phyloP scores from a whole-genome alignment of 2,113 vertebrate species.

The Aptenodytes forsteri region DNA sequence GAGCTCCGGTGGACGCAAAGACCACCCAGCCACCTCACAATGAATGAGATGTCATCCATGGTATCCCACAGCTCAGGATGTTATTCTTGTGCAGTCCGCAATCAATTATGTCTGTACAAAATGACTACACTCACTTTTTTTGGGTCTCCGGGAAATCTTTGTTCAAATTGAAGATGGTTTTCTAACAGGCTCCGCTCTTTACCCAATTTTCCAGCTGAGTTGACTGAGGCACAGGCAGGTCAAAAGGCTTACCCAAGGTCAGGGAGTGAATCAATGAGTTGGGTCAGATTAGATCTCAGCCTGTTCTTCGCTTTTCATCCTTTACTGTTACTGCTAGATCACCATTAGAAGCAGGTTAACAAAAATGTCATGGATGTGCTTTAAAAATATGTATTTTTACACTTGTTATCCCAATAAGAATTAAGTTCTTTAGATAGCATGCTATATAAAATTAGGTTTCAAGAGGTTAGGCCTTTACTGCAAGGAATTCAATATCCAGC shows the following conservation, averaged over 20 bases:
- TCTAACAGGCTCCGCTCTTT: slow-evolving; percentile 66
- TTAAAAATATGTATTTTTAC: slow-evolving; percentile 52
- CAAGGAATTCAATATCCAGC: slow-evolving; percentile 31
- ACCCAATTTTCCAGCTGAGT: slow-evolving; percentile 77
- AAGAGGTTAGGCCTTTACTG: slow-evolving; percentile 43
- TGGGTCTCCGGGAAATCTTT: slow-evolving; percentile 59
- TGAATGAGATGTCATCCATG: slow-evolving; percentile 62
- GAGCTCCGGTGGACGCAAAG: not conserved
- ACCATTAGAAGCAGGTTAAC: slow-evolving; percentile 42
- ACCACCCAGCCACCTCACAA: slow-evolving; percentile 30
- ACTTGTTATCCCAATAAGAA: slow-evolving; percentile 52
- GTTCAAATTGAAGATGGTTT: slow-evolving; percentile 65
- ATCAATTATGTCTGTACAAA: slow-evolving; percentile 64
- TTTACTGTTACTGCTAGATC: slow-evolving; percentile 12
- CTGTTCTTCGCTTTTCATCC: slow-evolving; percentile 40
- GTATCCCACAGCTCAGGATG: slow-evolving; percentile 57
- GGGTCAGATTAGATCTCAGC: slow-evolving; percentile 67
- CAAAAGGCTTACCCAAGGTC: slow-evolving; percentile 68
- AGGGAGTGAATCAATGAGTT: slow-evolving; percentile 67
- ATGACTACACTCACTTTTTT: slow-evolving; percentile 48
- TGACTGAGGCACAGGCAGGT: slow-evolving; percentile 64
- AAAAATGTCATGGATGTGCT: slow-evolving; percentile 47
- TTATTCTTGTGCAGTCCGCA: slow-evolving; percentile 47
- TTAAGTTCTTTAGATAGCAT: slow-evolving; percentile 29
- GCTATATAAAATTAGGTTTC: slow-evolving; percentile 3